phyloP scores from a whole-genome alignment of 2,888 invertebrate genomes.

The Panzeria rudis region DNA sequence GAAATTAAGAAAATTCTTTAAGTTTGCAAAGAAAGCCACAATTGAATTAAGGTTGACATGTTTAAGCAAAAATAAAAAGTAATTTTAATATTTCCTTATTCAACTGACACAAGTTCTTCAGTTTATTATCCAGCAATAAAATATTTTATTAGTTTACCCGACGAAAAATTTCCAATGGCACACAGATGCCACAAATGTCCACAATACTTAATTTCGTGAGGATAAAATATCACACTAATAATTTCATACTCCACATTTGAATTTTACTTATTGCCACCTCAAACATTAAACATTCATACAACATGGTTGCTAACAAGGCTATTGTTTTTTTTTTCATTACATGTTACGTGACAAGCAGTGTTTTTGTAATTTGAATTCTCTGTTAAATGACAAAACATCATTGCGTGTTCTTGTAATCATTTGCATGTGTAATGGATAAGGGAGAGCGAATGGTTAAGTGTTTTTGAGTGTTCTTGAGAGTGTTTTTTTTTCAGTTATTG shows the following conservation, averaged over 20 bases:
- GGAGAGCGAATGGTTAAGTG: neutral
- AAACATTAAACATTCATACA: slow-evolving; percentile 1
- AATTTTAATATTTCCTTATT: neutral
- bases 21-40: too few species aligned
- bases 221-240: neutral
- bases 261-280: neutral
- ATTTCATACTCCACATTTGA: neutral
- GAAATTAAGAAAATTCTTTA: too few species aligned
- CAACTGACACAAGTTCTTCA: neutral
- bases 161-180: neutral
- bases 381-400: slow-evolving; percentile 1
- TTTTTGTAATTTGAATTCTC: slow-evolving; percentile 20
- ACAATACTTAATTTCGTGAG: neutral
- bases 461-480: neutral
- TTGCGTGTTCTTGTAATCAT: neutral
- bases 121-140: neutral
- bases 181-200: neutral
- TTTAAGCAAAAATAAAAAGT: too few species aligned
- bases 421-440: neutral
- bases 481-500: slow-evolving; percentile 3
- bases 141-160: neutral
- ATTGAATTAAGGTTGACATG: too few species aligned
- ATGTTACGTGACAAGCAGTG: slow-evolving; percentile 14
- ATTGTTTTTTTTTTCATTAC: slow-evolving; percentile 14
- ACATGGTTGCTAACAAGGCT: neutral